Conservation (phyloP, 2,888 invertebrate species). For the Cinara cedri region DNA sequence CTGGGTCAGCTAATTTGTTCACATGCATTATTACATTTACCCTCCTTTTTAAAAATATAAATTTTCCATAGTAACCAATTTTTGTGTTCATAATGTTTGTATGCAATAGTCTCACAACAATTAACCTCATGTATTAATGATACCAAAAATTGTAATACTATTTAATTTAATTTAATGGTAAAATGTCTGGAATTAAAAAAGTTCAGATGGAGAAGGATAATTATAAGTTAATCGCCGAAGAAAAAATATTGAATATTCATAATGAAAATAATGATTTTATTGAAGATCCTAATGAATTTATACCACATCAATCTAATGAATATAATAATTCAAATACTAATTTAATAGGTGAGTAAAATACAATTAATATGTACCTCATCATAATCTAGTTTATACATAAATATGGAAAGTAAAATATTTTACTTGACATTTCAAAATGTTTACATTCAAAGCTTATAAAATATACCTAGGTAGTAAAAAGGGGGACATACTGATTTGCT, state of each 20-base stretch:
- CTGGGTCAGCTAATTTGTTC: no score
- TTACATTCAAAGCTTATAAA: neutral
- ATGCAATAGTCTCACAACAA: neutral
- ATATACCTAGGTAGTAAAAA: no score
- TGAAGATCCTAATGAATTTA: neutral
- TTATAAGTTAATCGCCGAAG: neutral
- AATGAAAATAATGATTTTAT: neutral
- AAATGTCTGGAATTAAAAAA: neutral
- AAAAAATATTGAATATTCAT: neutral
- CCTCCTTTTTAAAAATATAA: neutral
- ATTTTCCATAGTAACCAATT: constrained; percentile 15
- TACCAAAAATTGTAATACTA: no score
- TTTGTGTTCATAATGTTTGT: neutral
- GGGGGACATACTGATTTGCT: no score
- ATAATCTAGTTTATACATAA: no score
- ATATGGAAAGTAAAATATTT: no score
- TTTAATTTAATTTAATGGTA: neutral
- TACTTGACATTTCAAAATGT: no score
- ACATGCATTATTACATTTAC: no score
- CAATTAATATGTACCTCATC: neutral
- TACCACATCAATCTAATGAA: neutral
- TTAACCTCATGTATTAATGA: neutral
- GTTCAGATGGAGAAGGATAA: neutral
- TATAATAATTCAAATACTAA: neutral
- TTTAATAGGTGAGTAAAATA: constrained; percentile 3